Percentiles rank a stretch among this genome's conserved stretches.
Evolutionary conservation across 2,113 vertebrate genomes (phyloP).

Genomic region (Gymnarchus niloticus): DNA sequence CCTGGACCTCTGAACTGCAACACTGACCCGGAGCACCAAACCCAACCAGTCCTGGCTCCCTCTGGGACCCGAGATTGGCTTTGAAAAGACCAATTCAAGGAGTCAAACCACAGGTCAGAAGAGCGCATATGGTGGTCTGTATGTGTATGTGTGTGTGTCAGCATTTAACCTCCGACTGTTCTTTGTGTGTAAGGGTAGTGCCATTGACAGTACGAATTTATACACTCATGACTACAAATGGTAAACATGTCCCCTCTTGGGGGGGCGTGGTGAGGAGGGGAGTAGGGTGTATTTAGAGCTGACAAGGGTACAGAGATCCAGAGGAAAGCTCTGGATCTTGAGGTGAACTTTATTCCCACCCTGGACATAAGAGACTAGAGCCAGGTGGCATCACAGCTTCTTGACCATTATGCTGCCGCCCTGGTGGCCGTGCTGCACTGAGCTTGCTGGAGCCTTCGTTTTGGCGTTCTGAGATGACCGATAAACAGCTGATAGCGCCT

Average conservation of each 20-base stretch:
- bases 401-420: neutral
- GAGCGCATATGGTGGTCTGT: neutral
- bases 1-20: neutral
- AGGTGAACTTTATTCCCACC: too few species aligned
- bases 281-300: neutral
- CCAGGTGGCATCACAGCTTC: neutral
- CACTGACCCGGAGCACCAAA: neutral
- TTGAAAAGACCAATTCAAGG: neutral
- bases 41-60: neutral
- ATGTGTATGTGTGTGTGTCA: neutral
- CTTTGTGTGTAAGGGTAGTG: conserved; percentile 9
- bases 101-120: conserved; percentile 15
- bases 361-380: neutral
- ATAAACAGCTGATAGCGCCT: neutral
- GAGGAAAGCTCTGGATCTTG: too few species aligned
- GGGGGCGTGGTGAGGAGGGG: neutral
- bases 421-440: neutral
- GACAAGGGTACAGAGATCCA: neutral
- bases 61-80: neutral
- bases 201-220: conserved; percentile 16
- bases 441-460: neutral
- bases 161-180: neutral
- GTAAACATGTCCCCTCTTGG: neutral
- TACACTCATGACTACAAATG: neutral
- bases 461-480: neutral